Conservation (phyloP, 2,797 vertebrate genomes). For the Crenuchus spilurus region DNA sequence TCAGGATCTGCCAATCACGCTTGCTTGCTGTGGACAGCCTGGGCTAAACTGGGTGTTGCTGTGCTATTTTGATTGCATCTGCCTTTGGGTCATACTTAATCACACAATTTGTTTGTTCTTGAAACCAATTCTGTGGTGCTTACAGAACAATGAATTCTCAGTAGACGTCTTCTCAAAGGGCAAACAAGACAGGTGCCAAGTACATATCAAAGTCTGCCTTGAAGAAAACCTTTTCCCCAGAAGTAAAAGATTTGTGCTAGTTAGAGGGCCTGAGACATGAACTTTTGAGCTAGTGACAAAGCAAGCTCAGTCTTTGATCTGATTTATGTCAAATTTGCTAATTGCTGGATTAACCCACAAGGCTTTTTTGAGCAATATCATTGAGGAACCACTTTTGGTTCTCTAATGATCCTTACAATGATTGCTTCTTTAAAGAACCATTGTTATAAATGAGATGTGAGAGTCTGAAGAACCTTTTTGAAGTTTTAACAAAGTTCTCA, state of each 20-base stretch:
- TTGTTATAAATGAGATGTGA: no score
- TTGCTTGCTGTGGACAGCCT: slow-evolving; percentile 24
- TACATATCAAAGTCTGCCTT: neutral
- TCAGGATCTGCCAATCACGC: slow-evolving; percentile 48
- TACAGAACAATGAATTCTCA: neutral
- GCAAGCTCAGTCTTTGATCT: neutral
- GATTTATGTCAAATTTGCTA: neutral
- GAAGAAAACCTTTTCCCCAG: slow-evolving; percentile 30
- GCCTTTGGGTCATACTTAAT: slow-evolving; percentile 48
- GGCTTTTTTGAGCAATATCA: no score
- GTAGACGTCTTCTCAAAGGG: slow-evolving; percentile 20
- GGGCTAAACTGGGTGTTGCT: slow-evolving; percentile 45
- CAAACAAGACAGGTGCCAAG: slow-evolving; percentile 27
- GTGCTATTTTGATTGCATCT: slow-evolving; percentile 45
- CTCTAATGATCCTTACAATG: no score
- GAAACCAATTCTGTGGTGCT: slow-evolving; percentile 12
- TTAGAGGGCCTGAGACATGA: neutral
- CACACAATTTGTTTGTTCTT: slow-evolving; percentile 39
- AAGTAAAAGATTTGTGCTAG: neutral
- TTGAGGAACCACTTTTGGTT: no score
- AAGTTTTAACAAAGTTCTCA: no score
- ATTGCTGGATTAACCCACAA: neutral
- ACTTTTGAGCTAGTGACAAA: neutral
- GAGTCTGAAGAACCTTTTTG: no score
- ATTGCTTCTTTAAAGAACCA: no score